A percentile compares a stretch with the other conserved stretches of the same genome.
Evolutionary conservation across 1,140 invertebrate genomes (phyloP).

Genomic region (Liolophura sinensis): DNA sequence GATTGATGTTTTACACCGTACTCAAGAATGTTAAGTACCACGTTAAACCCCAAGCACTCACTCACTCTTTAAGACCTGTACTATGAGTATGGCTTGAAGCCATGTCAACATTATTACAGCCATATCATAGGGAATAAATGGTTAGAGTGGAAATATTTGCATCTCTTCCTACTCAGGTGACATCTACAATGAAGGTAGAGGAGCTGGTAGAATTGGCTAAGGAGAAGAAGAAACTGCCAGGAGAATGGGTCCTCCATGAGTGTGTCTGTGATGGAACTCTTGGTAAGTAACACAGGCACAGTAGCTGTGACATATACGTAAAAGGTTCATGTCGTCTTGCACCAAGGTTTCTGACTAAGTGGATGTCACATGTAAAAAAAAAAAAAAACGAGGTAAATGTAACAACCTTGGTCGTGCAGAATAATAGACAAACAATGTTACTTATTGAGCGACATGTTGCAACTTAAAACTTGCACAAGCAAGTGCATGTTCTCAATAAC

Average conservation of each 20-base stretch:
- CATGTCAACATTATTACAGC: neutral
- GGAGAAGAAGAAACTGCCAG: conserved; percentile 11
- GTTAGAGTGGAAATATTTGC: conserved; percentile 17
- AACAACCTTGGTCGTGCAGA: too few species aligned
- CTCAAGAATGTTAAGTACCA: too few species aligned
- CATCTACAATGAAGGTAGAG: conserved; percentile 17
- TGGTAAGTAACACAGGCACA: conserved; percentile 55
- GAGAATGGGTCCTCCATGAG: conserved; percentile 24
- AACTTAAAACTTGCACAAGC: too few species aligned
- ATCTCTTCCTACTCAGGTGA: conserved; percentile 69
- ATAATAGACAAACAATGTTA: too few species aligned
- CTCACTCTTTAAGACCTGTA: conserved; percentile 4
- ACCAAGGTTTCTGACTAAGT: too few species aligned
- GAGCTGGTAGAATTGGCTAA: conserved; percentile 23
- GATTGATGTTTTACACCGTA: too few species aligned
- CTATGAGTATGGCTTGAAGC: neutral
- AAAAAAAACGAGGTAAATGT: too few species aligned
- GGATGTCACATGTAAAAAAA: too few species aligned
- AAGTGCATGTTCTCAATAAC: too few species aligned
- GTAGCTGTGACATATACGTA: neutral
- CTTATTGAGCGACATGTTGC: too few species aligned
- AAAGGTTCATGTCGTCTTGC: too few species aligned
- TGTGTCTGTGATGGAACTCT: conserved; percentile 26
- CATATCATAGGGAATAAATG: conserved; percentile 5
- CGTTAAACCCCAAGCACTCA: too few species aligned